These are phyloP conservation scores for Archivesica marissinica DNA, from an alignment of 1,140 invertebrate species.

Conservation along the genomic window DNA sequence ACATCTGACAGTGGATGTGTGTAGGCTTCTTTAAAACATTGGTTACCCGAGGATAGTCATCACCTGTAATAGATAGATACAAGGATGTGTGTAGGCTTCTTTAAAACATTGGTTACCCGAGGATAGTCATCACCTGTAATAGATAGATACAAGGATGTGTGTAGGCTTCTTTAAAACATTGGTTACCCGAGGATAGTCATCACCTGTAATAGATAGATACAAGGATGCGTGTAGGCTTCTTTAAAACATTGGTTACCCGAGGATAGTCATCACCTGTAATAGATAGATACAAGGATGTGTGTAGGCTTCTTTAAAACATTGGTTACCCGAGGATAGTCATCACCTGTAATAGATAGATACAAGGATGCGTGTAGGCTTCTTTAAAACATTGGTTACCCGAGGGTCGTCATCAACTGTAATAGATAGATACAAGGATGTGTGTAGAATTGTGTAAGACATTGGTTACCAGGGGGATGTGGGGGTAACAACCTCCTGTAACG, in stretches of 20 bases:
- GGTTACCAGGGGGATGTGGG: no score
- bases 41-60: constrained; percentile 84
- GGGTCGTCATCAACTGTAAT: neutral
- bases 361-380: no score
- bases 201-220: neutral
- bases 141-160: constrained; percentile 68
- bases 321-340: no score
- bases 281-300: no score
- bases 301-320: no score
- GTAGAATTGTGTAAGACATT: no score
- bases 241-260: no score
- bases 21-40: constrained; percentile 87
- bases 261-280: no score
- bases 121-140: constrained; percentile 87
- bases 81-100: neutral
- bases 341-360: no score
- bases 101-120: constrained; percentile 84
- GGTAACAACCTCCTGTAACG: no score
- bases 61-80: neutral
- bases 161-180: neutral
- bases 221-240: no score
- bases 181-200: neutral
- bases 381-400: neutral
- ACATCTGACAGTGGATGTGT: constrained; percentile 91
- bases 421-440: neutral